A percentile compares a stretch with the other conserved stretches of the same genome.
Conservation (phyloP, 2,113 vertebrate species). For the Nyctibius bracteatus region DNA sequence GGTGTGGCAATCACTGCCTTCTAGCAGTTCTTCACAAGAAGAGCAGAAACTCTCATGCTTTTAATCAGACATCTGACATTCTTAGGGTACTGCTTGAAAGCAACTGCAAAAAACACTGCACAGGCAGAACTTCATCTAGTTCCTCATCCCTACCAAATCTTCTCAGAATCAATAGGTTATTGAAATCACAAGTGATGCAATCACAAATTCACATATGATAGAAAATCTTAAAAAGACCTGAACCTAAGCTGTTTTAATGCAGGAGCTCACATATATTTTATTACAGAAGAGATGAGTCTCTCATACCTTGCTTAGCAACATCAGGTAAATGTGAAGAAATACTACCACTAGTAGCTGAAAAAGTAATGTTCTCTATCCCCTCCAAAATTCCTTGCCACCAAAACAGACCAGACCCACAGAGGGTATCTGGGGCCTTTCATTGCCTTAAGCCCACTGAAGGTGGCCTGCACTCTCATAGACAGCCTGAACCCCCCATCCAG, state of each 20-base stretch:
- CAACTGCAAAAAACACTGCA: neutral
- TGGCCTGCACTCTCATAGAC: neutral
- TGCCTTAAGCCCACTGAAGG: neutral
- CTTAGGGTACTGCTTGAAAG: neutral
- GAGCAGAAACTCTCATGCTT: neutral
- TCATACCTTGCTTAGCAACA: neutral
- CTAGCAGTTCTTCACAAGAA: neutral
- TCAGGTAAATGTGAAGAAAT: neutral
- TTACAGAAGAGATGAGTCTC: neutral
- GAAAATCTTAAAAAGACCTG: neutral
- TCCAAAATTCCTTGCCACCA: neutral
- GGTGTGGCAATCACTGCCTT: neutral
- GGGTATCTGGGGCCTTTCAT: neutral
- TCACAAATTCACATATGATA: neutral
- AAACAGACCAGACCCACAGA: neutral
- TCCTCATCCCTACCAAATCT: neutral
- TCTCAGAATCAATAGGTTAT: neutral
- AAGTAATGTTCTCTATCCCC: neutral
- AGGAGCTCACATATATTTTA: neutral
- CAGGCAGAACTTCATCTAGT: neutral
- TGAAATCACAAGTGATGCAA: neutral
- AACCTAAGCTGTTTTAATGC: neutral
- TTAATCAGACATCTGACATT: neutral
- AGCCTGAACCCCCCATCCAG: neutral
- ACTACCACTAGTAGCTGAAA: neutral